Base-by-base conservation (phyloP, 2,113 vertebrate species). In the Ancistrus triradiatus region DNA sequence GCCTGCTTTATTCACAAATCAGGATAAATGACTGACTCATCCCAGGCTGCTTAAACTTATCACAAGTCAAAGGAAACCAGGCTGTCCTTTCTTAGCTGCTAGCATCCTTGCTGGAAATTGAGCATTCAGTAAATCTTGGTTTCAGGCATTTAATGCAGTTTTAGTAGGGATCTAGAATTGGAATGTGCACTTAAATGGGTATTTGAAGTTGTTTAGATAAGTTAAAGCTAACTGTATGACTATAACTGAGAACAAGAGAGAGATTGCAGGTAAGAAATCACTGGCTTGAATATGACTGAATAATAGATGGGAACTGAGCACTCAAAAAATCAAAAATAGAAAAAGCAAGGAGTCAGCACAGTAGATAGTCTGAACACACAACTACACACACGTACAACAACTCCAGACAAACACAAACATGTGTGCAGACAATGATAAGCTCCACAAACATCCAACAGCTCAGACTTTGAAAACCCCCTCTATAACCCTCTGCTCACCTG, bases 261-360 rank as follows among this genome's bases (percentile, higher is more conserved):
- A n/a, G 18, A 25, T 42, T 1, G 14, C 13, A 48, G 50, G 72
- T 74, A 69, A 72, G 72, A 70, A 79, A 78, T 82, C 80, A 81
- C 70, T 77, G 77, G 75, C 79, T 77, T 78, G 81, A 80, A 85
- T 72, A 42, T 72, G 69, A 59, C 49, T 86, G 78, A 87, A 87
- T 87, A 84, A 88, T 86, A 80, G 72, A 88, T 87, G 75, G 81
- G 77, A n/a, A 69, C 76, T 70, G 76, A 81, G 81, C 81, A 87
- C 83, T 84, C 83, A n/a, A n/a, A 81, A 72, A 78, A 78, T 83
- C 74, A 70, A 79, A 85, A 87, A 87, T 84, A 87, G 80, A 75
- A 75, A 74, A 58, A 74, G 58, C 24, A 38, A 35, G 43, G 40
- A 21, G 37, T 49, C 53, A 35, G 18, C 61, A 6, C 46, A 19